Percentiles rank a stretch among this genome's conserved stretches.
phyloP scores from a whole-genome alignment of 2,113 vertebrate species.

The Esox niger region DNA sequence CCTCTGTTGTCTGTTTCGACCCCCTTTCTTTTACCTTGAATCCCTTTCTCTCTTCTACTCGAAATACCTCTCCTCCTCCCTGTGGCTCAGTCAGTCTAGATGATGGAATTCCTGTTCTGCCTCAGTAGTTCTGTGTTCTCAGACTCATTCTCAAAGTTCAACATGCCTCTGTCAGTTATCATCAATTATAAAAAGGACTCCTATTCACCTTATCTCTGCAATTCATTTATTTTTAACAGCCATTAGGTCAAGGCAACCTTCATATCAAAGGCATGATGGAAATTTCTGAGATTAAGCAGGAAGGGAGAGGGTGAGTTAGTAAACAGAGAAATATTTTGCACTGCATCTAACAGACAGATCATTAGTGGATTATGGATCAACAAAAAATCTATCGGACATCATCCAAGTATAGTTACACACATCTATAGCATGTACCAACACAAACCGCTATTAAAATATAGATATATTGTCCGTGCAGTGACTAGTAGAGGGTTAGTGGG shows the following conservation, averaged over 20 bases:
- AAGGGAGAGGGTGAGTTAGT: no score
- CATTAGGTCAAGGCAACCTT: no score
- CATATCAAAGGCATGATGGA: no score
- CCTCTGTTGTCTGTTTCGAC: slow-evolving; percentile 24
- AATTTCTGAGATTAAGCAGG: no score
- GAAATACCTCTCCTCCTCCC: slow-evolving; percentile 55
- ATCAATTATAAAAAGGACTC: no score
- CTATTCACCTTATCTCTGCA: no score
- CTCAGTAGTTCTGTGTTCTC: slow-evolving; percentile 53
- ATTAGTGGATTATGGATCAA: no score
- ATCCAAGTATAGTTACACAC: not conserved
- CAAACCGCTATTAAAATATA: not conserved
- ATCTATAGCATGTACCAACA: no score
- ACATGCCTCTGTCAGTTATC: slow-evolving; percentile 1
- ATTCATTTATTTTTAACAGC: no score
- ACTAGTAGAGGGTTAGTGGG: slow-evolving; percentile 28
- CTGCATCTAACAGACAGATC: no score
- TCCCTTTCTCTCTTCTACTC: slow-evolving; percentile 17
- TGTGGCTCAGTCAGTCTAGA: slow-evolving; percentile 65
- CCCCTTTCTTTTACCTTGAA: slow-evolving; percentile 21
- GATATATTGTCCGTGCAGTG: slow-evolving; percentile 1
- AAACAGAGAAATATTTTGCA: no score
- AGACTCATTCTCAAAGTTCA: slow-evolving; percentile 30
- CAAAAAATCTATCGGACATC: not conserved
- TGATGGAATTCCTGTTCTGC: slow-evolving; percentile 63